These are phyloP conservation scores for Ctenoplectra terminalis DNA, from an alignment of 1,140 invertebrate genomes.

Conservation along the genomic window DNA sequence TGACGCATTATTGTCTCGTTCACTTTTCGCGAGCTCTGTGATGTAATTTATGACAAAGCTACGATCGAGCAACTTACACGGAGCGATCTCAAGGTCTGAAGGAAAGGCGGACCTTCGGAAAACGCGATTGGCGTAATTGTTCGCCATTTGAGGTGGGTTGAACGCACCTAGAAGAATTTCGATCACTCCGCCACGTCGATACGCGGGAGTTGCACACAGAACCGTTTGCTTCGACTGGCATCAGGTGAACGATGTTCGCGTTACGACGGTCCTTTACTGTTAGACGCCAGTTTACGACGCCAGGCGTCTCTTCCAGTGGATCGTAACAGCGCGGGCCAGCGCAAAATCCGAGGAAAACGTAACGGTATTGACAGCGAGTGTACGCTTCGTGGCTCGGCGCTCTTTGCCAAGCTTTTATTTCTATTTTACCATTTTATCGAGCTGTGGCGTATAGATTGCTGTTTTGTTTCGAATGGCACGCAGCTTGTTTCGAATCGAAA, in stretches of 20 bases:
- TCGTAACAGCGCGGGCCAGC: conserved; percentile 23
- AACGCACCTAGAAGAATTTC: conserved; percentile 48
- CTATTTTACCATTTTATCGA: not conserved
- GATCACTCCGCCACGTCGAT: conserved; percentile 1
- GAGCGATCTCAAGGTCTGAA: not conserved
- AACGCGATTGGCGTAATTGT: conserved; percentile 10
- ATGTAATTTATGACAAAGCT: not conserved
- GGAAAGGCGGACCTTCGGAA: conserved; percentile 22
- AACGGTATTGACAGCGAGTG: conserved; percentile 13
- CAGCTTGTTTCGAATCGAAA: not conserved
- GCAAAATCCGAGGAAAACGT: conserved; percentile 43
- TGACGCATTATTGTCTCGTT: conserved; percentile 4
- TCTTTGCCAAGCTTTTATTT: not conserved
- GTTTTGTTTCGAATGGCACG: not conserved
- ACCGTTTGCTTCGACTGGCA: conserved; percentile 3
- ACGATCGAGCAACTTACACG: not conserved
- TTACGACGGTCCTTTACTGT: conserved; percentile 58
- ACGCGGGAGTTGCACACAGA: not conserved
- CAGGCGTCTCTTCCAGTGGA: conserved; percentile 6
- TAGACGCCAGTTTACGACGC: conserved; percentile 54
- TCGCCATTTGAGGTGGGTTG: not conserved
- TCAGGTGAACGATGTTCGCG: conserved; percentile 32
- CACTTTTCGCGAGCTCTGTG: not conserved
- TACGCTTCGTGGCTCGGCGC: not conserved
- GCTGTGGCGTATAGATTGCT: not conserved